Evolutionary conservation across 2,113 vertebrate genomes (phyloP).

Genomic region (Embiotoca jacksoni): DNA sequence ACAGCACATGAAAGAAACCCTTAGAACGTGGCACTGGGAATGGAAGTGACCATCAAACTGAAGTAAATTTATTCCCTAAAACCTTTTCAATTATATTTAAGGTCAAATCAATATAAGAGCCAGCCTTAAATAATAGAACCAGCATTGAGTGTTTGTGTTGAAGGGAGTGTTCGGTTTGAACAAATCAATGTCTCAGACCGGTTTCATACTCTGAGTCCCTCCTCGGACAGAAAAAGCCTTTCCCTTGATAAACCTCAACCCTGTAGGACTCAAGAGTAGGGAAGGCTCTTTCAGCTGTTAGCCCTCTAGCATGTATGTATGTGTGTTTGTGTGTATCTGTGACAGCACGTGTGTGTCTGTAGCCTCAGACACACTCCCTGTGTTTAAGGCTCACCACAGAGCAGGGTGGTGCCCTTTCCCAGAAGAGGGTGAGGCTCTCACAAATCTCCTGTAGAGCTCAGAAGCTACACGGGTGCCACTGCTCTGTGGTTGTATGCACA

Average conservation of each 20-base stretch:
- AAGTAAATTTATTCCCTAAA: neutral
- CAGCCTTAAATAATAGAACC: neutral
- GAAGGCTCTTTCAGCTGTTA: slow-evolving; percentile 31
- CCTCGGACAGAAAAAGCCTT: slow-evolving; percentile 19
- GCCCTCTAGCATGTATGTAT: slow-evolving; percentile 2
- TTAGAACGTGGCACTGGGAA: neutral
- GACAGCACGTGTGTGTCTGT: slow-evolving; percentile 26
- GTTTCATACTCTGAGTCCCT: slow-evolving; percentile 27
- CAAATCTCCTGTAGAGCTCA: slow-evolving; percentile 46
- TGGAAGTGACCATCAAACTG: neutral
- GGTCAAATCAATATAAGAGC: neutral
- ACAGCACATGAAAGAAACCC: neutral
- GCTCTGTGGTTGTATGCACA: slow-evolving; percentile 44
- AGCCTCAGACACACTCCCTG: slow-evolving; percentile 50
- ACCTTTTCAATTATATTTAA: neutral
- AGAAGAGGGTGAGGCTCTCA: slow-evolving; percentile 76
- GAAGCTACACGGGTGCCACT: slow-evolving; percentile 35
- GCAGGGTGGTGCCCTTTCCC: slow-evolving; percentile 74
- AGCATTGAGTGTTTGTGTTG: slow-evolving; percentile 28
- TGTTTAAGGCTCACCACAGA: slow-evolving; percentile 78
- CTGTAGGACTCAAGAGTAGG: neutral
- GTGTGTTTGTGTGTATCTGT: slow-evolving; percentile 9
- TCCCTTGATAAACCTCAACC: slow-evolving; percentile 28
- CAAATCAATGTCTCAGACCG: slow-evolving; percentile 12
- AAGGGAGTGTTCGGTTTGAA: slow-evolving; percentile 48